Evolutionary conservation across 1,140 invertebrate species (phyloP), one percentile per base, ranked within the genome.

Genomic region (Heliconius congener): DNA sequence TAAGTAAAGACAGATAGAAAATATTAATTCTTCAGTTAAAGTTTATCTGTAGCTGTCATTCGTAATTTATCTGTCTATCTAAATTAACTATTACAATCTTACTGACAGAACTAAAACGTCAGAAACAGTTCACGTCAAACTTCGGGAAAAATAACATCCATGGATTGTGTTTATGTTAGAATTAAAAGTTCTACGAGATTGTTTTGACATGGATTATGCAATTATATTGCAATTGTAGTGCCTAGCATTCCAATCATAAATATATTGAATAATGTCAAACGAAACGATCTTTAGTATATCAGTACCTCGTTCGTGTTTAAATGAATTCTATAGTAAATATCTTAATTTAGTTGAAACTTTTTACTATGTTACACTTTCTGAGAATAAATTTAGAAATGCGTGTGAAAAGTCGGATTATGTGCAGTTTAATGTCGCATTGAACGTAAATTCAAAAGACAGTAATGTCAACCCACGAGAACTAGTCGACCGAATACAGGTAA

Each of bases 271-370:
- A 90, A 94, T 94, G 93, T 94, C 93, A 89, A 89, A 89, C 83
- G 92, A 93, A 77, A 87, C 87, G 66, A 90, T 93, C 83, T 82
- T 93, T 76, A 84, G 86, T 77, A 93, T 94, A 91, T 88, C 88
- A 77, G 90, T 94, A 79, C 93, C 93, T 81, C 90, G 93, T 76
- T 89, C 88, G 77, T 91, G 90, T 89, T 84, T 93, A 78, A 85
- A 83, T 34, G 90, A 93, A 79, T 94, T 94, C 86, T 91, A 90
- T 80, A 90, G 81, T 76, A 94, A 93, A 83, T 94, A 94, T 85
- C 86, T 90, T 16, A 93, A 93, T 88, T 89, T 94, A 85, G 91
- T 93, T 52, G 93, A 94, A 91, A 92, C 91, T 85, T 94, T 94
- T 92, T 94, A 94, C 83, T 93, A 89, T 88, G 93, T 94, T 82